phyloP scores from a whole-genome alignment of 2,888 invertebrate genomes.

The Caenorhabditis afra region DNA sequence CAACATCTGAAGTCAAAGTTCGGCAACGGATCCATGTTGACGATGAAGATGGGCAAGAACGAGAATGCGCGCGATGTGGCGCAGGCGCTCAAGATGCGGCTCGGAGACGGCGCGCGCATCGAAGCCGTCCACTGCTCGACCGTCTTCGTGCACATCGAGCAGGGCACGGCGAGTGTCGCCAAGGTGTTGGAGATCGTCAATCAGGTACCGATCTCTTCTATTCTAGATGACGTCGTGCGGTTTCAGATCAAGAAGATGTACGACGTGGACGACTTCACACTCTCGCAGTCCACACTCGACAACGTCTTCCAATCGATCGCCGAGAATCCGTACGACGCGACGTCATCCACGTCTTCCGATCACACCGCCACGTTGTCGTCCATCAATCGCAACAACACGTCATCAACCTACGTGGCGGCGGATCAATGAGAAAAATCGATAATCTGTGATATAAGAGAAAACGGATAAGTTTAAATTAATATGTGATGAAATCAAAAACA shows the following conservation, averaged over 20 bases:
- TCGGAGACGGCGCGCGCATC: conserved; percentile 38
- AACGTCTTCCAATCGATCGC: conserved; percentile 73
- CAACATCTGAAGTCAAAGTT: conserved; percentile 79
- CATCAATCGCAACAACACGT: conserved; percentile 37
- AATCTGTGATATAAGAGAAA: conserved; percentile 8
- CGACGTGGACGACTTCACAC: conserved; percentile 70
- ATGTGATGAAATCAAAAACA: conserved; percentile 2
- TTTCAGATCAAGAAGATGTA: conserved; percentile 60
- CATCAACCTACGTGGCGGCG: conserved; percentile 36
- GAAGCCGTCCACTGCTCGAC: conserved; percentile 65
- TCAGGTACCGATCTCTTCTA: conserved; percentile 57
- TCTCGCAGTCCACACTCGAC: conserved; percentile 76
- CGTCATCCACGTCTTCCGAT: neutral
- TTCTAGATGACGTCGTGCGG: neutral
- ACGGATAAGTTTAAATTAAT: too few species aligned
- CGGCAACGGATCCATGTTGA: conserved; percentile 75
- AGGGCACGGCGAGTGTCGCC: conserved; percentile 60
- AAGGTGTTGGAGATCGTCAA: conserved; percentile 66
- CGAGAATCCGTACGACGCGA: conserved; percentile 16
- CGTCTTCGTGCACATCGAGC: conserved; percentile 58
- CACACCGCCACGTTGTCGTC: neutral
- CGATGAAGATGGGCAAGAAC: conserved; percentile 63
- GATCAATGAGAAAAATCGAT: conserved; percentile 17
- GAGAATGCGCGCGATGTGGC: conserved; percentile 51
- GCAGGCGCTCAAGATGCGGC: conserved; percentile 1